Base-by-base conservation (phyloP, 2,888 invertebrate genomes). In the Oegoconia quadripuncta region DNA sequence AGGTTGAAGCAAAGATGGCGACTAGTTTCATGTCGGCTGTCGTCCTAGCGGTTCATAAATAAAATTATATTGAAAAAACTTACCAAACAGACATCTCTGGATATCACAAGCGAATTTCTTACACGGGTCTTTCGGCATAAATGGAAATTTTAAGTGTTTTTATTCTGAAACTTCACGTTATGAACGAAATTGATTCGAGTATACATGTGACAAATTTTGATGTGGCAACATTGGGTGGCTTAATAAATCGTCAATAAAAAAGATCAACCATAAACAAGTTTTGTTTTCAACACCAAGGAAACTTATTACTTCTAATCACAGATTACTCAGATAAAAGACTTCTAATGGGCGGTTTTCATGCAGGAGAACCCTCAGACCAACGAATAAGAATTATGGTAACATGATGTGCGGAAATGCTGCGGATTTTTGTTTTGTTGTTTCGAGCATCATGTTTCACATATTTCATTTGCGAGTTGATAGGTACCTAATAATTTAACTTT, bases 31-130 rank as follows among this genome's bases (percentile, higher is more conserved):
- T 73, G 80, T 83, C 80, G 77, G 76, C 74, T 83, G 75, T 76
- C 74, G 78, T 61, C 63, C 48, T 55, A 67, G 59, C 73, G 70
- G 64, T 75, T 77, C 59, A 48, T 68, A 72, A 74, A 71, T 75
- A 70, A 74, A 71, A 61, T 71, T 72, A 59, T 61, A 51, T 47
- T 57, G 53, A 58, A 65, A 74, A 70, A 64, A 78, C 81, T 83
- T 81, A 95, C 95, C 92, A 80, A 83, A 83, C 52, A 95, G 89
- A 77, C 95, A 95, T 72, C 88, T 90, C 83, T 95, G 95, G 64
- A 95, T 92, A 68, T 89, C 91, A 77, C 95, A 95, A 39, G 95
- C 95, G 58, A 89, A 90, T 63, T 77, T 86, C 84, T 95, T 95
- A 71, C 95, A 95, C 11, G 94, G 95, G 88, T 95, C 95, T 61